Evolutionary conservation across 2,888 invertebrate species (phyloP).

Genomic region (Lochmaea crataegi): DNA sequence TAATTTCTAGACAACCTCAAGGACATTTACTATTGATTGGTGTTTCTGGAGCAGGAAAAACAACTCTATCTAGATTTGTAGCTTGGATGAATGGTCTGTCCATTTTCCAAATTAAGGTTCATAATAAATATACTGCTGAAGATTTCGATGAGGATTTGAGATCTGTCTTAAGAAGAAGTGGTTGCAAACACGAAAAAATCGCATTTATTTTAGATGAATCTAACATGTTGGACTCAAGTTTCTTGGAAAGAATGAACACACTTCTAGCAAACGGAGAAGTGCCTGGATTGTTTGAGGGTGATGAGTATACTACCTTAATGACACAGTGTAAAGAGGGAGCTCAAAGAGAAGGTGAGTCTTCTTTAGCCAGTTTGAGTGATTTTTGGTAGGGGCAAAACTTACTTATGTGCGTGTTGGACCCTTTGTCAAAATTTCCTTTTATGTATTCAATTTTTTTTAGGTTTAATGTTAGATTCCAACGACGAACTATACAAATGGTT

Average conservation of each 20-base stretch:
- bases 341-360: conserved; percentile 81
- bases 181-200: conserved; percentile 97
- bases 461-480: conserved; percentile 97
- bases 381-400: too few species aligned
- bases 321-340: conserved; percentile 99
- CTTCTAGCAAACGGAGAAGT: conserved; percentile 98
- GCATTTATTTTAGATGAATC: conserved; percentile 99
- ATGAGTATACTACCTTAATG: conserved; percentile 99
- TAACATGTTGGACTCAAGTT: conserved; percentile 97
- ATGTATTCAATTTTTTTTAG: conserved; percentile 44
- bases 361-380: too few species aligned
- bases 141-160: conserved; percentile 99
- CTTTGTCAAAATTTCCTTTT: background rate
- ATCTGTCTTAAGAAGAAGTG: conserved; percentile 84
- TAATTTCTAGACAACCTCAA: conserved; percentile 90
- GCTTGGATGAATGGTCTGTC: conserved; percentile 99
- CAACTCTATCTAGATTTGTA: conserved; percentile 97
- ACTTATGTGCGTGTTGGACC: too few species aligned
- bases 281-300: conserved; percentile 93
- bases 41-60: conserved; percentile 99
- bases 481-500: conserved; percentile 99
- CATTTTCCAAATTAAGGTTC: conserved; percentile 99
- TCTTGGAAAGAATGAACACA: conserved; percentile 99
- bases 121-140: conserved; percentile 98
- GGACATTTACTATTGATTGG: conserved; percentile 98